These are phyloP conservation scores for Brachylomia viminalis DNA, from an alignment of 2,888 invertebrate genomes.

Conservation along the genomic window DNA sequence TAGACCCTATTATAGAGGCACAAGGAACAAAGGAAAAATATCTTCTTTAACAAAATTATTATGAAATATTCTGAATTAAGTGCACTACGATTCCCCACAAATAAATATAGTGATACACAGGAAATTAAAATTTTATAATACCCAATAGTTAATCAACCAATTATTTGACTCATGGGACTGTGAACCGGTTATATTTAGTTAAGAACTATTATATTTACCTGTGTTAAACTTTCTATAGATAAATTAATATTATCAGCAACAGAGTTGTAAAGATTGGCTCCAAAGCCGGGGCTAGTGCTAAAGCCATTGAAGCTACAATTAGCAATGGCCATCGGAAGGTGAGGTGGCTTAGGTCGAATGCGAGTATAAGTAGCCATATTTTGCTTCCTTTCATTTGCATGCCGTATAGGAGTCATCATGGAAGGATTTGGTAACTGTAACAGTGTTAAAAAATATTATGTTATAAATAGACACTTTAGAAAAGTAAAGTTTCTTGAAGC, in stretches of 20 bases:
- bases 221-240: slow-evolving; percentile 87
- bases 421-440: slow-evolving; percentile 73
- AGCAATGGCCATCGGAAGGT: slow-evolving; percentile 67
- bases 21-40: neutral
- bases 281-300: slow-evolving; percentile 67
- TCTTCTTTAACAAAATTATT: neutral
- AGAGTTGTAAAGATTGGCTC: slow-evolving; percentile 60
- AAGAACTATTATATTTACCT: slow-evolving; percentile 74
- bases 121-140: neutral
- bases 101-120: neutral
- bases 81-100: neutral
- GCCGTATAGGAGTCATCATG: slow-evolving; percentile 71
- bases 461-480: neutral
- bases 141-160: neutral
- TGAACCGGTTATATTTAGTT: slow-evolving; percentile 1
- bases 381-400: slow-evolving; percentile 71
- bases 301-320: slow-evolving; percentile 78
- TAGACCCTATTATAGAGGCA: neutral
- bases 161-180: neutral
- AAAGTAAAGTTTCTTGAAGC: neutral
- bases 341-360: slow-evolving; percentile 68
- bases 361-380: slow-evolving; percentile 67
- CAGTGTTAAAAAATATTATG: slow-evolving; percentile 3
- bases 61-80: neutral
- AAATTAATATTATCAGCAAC: slow-evolving; percentile 84